Evolutionary conservation across 2,888 invertebrate genomes (phyloP), one percentile per base, ranked within the genome.

Genomic region (Caenorhabditis virilis): DNA sequence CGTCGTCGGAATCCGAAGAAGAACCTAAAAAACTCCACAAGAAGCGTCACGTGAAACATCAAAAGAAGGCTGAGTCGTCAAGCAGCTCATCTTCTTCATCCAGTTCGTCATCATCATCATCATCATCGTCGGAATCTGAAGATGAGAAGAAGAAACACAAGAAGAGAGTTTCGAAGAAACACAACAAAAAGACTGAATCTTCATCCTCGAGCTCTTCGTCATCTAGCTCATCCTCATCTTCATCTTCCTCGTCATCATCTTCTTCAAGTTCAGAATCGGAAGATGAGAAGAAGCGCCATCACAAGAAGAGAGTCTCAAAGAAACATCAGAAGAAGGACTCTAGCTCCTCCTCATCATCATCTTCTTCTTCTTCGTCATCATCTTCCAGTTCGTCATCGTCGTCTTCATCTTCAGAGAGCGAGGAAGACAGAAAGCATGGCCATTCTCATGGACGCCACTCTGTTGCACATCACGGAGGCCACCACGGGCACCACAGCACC

Each of bases 121-220:
- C 52, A 6, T 49, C 49, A 5, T 55, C 55, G 3, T 56, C 56
- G 5, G 62, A 62, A n/a, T 56, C 56, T 13, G 62, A 62, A 47
- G 56, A 56, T 16, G 52, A 56, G 55, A 51, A 61, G 30, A 23
- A 56, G 20, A 51, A 60, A 20, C 41, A 59, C 13, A 53, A 60
- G 54, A 54, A 50, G 54, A 39, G 48, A 15, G 42, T 23, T n/a
- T 49, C 41, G 53, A 53, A 55, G 61, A 46, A 62, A 33, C 57
- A 56, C 27, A 50, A 62, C n/a, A 62, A 62, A 49, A 56, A 56
- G 52, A 51, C 38, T 15, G 56, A 16, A 20, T 15, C n/a, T n/a
- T n/a, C n/a, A n/a, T n/a, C n/a, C 45, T 53, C 53, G 7, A 45
- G 45, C 46, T 46, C 46, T 20, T 48, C 48, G 23, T n/a, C n/a